These are phyloP conservation scores for Ormia ochracea DNA, from an alignment of 2,888 invertebrate genomes.

Conservation along the genomic window DNA sequence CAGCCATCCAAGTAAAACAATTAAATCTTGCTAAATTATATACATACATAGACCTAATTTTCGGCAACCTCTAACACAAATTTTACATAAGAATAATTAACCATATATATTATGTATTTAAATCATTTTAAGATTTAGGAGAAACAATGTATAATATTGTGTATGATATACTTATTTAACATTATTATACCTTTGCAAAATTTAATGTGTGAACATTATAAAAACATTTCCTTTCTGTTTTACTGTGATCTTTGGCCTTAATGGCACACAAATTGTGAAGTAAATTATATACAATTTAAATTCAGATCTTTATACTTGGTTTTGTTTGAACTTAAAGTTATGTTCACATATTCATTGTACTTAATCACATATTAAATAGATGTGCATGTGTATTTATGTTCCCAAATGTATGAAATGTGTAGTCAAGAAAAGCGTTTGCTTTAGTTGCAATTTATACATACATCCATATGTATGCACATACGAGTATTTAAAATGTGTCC, in stretches of 20 bases:
- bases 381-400: no score
- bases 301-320: neutral
- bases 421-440: no score
- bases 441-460: no score
- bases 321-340: no score
- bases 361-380: no score
- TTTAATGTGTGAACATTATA: conserved; percentile 27
- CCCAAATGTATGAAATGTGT: no score
- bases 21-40: neutral
- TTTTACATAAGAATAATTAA: conserved; percentile 46
- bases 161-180: neutral
- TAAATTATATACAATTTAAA: conserved; percentile 12
- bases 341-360: no score
- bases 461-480: no score
- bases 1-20: neutral
- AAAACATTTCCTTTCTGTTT: conserved; percentile 26
- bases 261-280: conserved; percentile 1
- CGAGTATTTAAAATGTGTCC: no score
- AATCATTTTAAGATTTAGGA: neutral
- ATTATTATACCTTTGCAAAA: conserved; percentile 11
- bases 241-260: conserved; percentile 42
- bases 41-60: neutral
- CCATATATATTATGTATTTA: neutral
- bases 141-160: neutral
- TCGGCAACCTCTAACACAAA: conserved; percentile 31